These are phyloP conservation scores for Hirundichthys speculiger DNA, from an alignment of 2,113 vertebrate species.

Conservation along the genomic window DNA sequence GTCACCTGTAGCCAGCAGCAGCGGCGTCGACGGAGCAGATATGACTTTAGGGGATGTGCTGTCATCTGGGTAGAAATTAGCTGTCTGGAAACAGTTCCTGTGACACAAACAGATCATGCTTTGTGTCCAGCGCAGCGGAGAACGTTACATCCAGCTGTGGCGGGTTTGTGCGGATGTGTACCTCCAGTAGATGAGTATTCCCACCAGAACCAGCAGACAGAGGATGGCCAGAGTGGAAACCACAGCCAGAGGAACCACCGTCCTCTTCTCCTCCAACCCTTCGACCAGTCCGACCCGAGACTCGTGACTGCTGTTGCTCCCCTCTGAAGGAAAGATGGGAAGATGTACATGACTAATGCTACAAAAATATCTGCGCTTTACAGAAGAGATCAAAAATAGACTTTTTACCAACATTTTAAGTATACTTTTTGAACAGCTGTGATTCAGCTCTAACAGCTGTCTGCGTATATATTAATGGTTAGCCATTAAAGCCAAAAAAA, in stretches of 20 bases:
- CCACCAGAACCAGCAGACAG: constrained; percentile 96
- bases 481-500: no score
- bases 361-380: no score
- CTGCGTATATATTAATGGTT: no score
- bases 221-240: constrained; percentile 95
- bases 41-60: constrained; percentile 90
- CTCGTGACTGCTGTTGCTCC: constrained; percentile 99
- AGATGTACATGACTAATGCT: no score
- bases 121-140: neutral
- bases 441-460: no score
- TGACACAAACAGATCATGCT: constrained; percentile 17
- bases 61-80: constrained; percentile 96
- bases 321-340: constrained; percentile 81
- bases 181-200: constrained; percentile 99
- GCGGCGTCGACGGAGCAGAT: constrained; percentile 87
- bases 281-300: constrained; percentile 93
- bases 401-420: no score
- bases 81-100: constrained; percentile 96
- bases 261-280: constrained; percentile 90
- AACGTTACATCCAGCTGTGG: neutral
- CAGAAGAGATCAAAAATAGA: no score
- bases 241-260: constrained; percentile 92
- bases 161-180: constrained; percentile 68
- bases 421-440: no score
- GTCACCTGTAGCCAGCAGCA: constrained; percentile 91